phyloP scores from a whole-genome alignment of 2,888 invertebrate species.

The Amblyjoppa proteus region DNA sequence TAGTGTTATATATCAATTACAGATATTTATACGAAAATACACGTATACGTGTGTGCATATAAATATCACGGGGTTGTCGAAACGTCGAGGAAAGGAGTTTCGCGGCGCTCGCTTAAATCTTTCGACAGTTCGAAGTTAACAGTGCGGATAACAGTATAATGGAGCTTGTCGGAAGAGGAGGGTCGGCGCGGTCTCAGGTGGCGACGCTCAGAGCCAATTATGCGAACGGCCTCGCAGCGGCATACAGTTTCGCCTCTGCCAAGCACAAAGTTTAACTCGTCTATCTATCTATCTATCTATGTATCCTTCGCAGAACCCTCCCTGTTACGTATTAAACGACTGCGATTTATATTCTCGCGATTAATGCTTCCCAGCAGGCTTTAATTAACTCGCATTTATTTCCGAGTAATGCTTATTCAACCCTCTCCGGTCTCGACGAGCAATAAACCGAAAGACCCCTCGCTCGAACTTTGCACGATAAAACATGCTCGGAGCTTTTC shows the following conservation, averaged over 20 bases:
- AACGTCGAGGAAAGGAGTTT: constrained; percentile 6
- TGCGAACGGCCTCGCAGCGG: constrained; percentile 81
- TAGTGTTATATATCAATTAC: not conserved
- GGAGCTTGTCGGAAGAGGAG: constrained; percentile 37
- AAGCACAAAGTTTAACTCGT: constrained; percentile 66
- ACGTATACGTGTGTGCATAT: not conserved
- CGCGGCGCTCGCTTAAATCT: constrained; percentile 1
- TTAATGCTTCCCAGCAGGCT: constrained; percentile 82
- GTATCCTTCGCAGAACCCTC: constrained; percentile 76
- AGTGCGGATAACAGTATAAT: constrained; percentile 17
- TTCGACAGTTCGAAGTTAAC: constrained; percentile 16
- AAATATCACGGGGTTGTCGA: not conserved
- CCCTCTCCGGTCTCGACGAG: constrained; percentile 50
- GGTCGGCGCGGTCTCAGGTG: constrained; percentile 82
- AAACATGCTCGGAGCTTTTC: not conserved
- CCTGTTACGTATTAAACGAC: constrained; percentile 84
- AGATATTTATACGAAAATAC: too few relatives aligned
- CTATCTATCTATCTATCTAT: constrained; percentile 57
- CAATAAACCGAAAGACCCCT: constrained; percentile 12
- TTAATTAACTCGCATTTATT: constrained; percentile 85
- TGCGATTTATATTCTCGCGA: constrained; percentile 81
- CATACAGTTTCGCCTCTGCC: constrained; percentile 76
- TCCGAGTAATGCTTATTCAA: constrained; percentile 80
- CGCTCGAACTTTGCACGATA: constrained; percentile 5
- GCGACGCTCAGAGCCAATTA: constrained; percentile 85